Evolutionary conservation across 2,113 vertebrate species (phyloP), one percentile per base, ranked within the genome.

Genomic region (Eurystomus gularis): DNA sequence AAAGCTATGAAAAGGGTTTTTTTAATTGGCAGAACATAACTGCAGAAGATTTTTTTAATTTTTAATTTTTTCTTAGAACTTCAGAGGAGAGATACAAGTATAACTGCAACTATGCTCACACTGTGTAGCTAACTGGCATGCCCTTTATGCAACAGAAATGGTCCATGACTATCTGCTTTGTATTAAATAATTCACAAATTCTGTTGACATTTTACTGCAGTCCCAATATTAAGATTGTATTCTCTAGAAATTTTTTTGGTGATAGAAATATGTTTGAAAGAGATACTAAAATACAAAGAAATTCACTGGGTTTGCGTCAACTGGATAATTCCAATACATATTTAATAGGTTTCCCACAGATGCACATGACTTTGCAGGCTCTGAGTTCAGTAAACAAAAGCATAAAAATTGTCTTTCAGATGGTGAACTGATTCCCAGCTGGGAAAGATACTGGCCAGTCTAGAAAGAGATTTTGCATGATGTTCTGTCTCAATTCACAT

Each of bases 241-340:
- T 88, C 93, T 37, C 42, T 39, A 92, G 54, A 84, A 84, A 60
- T 87, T 70, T 73, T 88, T 93, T 66, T 80, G 37, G 40, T 89
- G 49, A 73, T 40, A 78, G 88, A 92, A 94, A 66, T 78, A 66
- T 19, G 51, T 71, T 84, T 93, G 52, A 92, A 96, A 75, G 28
- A 68, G 35, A 84, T 54, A 81, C 61, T 78, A 62, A 94, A 90
- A 64, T 68, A 92, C 16, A 64, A 95, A 93, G 55, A 57, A 95
- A 94, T 58, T 73, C 42, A 83, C 21, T 52, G 71, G 44, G 3
- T 93, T 83, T 92, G 62, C 55, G 92, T 92, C 77, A 71, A 66
- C 69, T 75, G 82, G 72, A 26, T 95, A 81, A 95, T 95, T 96
- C 76, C 76, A 92, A 96, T 90, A 83, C 58, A 95, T 93, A 95